Conservation (phyloP, 2,797 vertebrate genomes). For the Decapterus maruadsi region DNA sequence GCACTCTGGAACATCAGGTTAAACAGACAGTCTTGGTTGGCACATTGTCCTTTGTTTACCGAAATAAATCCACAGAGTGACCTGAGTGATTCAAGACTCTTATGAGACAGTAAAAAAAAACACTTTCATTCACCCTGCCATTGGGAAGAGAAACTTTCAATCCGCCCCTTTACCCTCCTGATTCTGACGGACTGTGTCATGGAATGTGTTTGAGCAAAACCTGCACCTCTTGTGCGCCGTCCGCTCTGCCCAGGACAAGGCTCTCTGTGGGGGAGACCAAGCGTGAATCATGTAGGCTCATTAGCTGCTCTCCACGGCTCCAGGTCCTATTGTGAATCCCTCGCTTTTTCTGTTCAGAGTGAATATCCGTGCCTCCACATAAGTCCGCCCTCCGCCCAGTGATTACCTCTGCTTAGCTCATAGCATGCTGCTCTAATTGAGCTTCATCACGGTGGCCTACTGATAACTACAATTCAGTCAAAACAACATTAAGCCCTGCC, state of each 20-base stretch:
- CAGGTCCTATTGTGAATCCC: constrained; percentile 73
- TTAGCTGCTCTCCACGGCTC: constrained; percentile 78
- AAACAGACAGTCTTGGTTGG: constrained; percentile 3
- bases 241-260: constrained; percentile 69
- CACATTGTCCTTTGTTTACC: constrained; percentile 28
- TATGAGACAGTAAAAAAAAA: constrained; percentile 22
- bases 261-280: constrained; percentile 74
- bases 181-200: constrained; percentile 54
- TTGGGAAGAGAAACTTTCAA: constrained; percentile 51
- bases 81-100: constrained; percentile 6
- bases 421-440: constrained; percentile 77
- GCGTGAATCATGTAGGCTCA: constrained; percentile 82
- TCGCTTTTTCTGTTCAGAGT: constrained; percentile 52
- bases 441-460: constrained; percentile 71
- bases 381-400: constrained; percentile 65
- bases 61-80: constrained; percentile 11
- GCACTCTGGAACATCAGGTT: background rate
- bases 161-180: constrained; percentile 38
- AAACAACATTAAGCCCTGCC: constrained; percentile 70
- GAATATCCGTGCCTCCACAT: constrained; percentile 63
- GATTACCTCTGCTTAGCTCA: constrained; percentile 77
- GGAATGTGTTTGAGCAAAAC: constrained; percentile 62
- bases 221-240: constrained; percentile 62
- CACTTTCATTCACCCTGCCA: constrained; percentile 28
- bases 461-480: constrained; percentile 75